Evolutionary conservation across 2,888 invertebrate species (phyloP), one percentile per base, ranked within the genome.

Genomic region (Metallyticus violacea): DNA sequence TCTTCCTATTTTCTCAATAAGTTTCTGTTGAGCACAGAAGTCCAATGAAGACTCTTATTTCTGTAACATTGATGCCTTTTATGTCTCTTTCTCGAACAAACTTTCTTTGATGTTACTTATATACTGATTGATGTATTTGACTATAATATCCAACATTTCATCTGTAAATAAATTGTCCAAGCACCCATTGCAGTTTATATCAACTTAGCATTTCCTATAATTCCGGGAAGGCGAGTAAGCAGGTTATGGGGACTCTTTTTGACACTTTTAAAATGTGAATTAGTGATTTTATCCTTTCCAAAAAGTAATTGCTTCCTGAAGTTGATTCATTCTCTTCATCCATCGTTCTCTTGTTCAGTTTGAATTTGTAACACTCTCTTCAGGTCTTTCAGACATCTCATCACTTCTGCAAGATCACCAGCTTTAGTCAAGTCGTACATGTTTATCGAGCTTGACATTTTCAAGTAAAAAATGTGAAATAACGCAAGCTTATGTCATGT

Each of bases 21-120:
- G 89, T 86, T 82, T 90, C 90, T 87, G 90, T 89, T 80, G 90
- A 87, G 88, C 90, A 90, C 40, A 90, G 40, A 40, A 40, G 40
- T 7, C 40, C 40, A 40, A 40, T 40, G 15, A 81, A 29, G 26
- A 29, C 81, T 25, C 29, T 81, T n/a, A 81, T 81, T 29, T 30
- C 81, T 25, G 22, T 81, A 30, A 29, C 25, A 30, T 30, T 25
- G 22, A 27, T 80, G 4, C 7, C 28, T 26, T 30, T 81, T 26
- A 81, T 29, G 9, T 81, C 22, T 30, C 81, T 40, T 9, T 40
- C 40, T 2, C 88, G 62, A 81, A 83, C 26, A 86, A 87, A 90
- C 62, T 88, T 88, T 79, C 85, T 76, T 77, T 86, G n/a, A 88
- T 88, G 80, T 9, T 85, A 79, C 87, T 87, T 28, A 90, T 90